phyloP scores from a whole-genome alignment of 1,140 invertebrate species.

The Drosophila pandora region DNA sequence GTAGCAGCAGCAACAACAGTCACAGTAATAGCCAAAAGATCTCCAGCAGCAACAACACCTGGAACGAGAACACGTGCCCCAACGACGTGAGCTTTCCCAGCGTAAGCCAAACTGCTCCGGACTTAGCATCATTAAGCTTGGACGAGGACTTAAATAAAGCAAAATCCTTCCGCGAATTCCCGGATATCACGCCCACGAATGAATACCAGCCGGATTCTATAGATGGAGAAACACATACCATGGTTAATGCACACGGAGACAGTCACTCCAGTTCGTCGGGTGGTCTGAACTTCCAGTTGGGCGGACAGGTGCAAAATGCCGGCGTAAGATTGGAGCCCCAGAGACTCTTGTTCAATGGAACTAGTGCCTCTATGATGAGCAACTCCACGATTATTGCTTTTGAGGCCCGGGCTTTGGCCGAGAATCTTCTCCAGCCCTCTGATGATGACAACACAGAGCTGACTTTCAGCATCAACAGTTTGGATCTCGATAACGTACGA shows the following conservation, averaged over 20 bases:
- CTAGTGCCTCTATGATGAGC: slow-evolving; percentile 84
- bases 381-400: slow-evolving; percentile 89
- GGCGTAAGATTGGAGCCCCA: slow-evolving; percentile 44
- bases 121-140: slow-evolving; percentile 88
- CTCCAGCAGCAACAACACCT: slow-evolving; percentile 86
- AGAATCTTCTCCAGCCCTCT: slow-evolving; percentile 84
- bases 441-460: slow-evolving; percentile 82
- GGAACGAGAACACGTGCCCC: slow-evolving; percentile 90
- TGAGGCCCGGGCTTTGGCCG: slow-evolving; percentile 89
- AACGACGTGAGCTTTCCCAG: slow-evolving; percentile 92
- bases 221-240: slow-evolving; percentile 57
- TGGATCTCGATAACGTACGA: slow-evolving; percentile 90
- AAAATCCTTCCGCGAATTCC: slow-evolving; percentile 48
- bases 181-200: slow-evolving; percentile 66
- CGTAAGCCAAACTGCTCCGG: slow-evolving; percentile 89
- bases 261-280: slow-evolving; percentile 16
- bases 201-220: slow-evolving; percentile 60
- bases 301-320: slow-evolving; percentile 74
- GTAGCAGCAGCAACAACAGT: slow-evolving; percentile 60
- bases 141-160: slow-evolving; percentile 63
- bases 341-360: slow-evolving; percentile 61
- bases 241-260: slow-evolving; percentile 36
- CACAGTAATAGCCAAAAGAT: slow-evolving; percentile 68
- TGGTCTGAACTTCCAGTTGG: slow-evolving; percentile 74
- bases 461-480: slow-evolving; percentile 86